Evolutionary conservation across 2,888 invertebrate species (phyloP), one percentile per base, ranked within the genome.

Genomic region (Lymantria monacha): DNA sequence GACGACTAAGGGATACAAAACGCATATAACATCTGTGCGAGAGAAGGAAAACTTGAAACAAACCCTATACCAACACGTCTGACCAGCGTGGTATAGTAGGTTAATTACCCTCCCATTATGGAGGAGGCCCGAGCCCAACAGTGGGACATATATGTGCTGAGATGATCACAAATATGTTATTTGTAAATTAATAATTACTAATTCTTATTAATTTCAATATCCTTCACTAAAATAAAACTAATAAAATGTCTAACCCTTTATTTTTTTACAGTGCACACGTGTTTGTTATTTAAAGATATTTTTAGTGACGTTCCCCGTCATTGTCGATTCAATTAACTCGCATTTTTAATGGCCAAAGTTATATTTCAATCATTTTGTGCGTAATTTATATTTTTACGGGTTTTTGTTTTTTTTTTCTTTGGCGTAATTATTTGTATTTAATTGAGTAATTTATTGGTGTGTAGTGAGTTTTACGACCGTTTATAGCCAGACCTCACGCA

Each of bases 231-330:
- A 46, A 51, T 44, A 38, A 22, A 8, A 1, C 38, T 38, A 7
- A 33, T 33, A 33, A 33, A 33, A 10, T 49, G 31, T 37, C 30
- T 50, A 59, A 53, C 45, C 60, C 52, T 67, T 63, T 49, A 73
- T 76, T 69, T 82, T 85, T 84, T 87, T 78, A 78, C 47, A 73
- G 69, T 69, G 11, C 52, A 76, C 89, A 89, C 83, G 74, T 90
- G 89, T 86, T 85, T 85, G 84, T 86, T 87, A 78, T 87, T 79
- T 70, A 51, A 48, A 81, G 87, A n/a, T 90, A 90, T 90, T 89
- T 33, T 85, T 51, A 38, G 82, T 73, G 5, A 72, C 72, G 76
- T 83, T 85, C 81, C 73, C 71, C 77, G 82, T 84, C 81, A 83
- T 83, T 84, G 83, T 83, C 70, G 66, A n/a, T 76, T 82, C 87